Percentiles rank a stretch among this genome's conserved stretches.
phyloP scores from a whole-genome alignment of 35 echinoderm and acorn worm genomes.

The Apostichopus parvimensis region DNA sequence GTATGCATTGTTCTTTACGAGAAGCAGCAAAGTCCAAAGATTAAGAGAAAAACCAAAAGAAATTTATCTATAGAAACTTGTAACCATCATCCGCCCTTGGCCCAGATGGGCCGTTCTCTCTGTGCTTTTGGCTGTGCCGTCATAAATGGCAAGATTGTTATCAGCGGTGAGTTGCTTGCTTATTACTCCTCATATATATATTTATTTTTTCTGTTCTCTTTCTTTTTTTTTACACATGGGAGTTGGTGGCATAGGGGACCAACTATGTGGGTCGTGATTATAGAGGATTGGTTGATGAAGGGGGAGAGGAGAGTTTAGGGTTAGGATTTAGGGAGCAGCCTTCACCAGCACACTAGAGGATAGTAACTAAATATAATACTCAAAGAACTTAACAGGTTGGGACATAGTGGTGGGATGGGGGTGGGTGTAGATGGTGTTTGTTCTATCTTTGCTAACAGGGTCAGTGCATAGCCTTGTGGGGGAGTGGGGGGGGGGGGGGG shows the following conservation, averaged over 20 bases:
- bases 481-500: too few relatives aligned
- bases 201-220: neutral
- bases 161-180: constrained; percentile 64
- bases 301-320: neutral
- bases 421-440: too few relatives aligned
- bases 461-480: too few relatives aligned
- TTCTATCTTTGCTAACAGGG: too few relatives aligned
- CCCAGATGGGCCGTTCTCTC: constrained; percentile 70
- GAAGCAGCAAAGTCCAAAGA: constrained; percentile 66
- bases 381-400: neutral
- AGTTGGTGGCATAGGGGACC: too few relatives aligned
- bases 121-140: constrained; percentile 83
- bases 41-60: constrained; percentile 50
- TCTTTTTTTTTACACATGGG: too few relatives aligned
- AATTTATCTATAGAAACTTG: constrained; percentile 84
- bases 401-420: neutral
- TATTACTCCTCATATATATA: neutral
- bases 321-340: neutral
- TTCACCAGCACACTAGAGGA: too few relatives aligned
- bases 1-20: constrained; percentile 76
- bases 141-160: constrained; percentile 75
- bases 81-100: constrained; percentile 72
- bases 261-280: too few relatives aligned
- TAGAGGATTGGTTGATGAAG: neutral
- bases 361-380: too few relatives aligned